Conservation (phyloP, 2,113 vertebrate genomes). For the Cavia porcellus region DNA sequence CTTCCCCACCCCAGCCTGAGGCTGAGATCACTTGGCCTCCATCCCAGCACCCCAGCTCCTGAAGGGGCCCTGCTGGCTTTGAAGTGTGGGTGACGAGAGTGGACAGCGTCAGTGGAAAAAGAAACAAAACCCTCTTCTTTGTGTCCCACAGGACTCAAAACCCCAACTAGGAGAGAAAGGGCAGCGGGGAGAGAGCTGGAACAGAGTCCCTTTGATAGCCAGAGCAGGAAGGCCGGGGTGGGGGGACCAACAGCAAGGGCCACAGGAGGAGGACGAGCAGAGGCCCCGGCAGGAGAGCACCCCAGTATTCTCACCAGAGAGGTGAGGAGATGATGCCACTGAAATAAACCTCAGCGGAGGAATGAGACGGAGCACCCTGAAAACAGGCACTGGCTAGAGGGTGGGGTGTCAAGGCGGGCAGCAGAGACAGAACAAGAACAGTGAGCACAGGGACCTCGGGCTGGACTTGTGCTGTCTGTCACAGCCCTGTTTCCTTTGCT, state of each 20-base stretch:
- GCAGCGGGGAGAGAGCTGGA: not conserved
- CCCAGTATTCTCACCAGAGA: constrained; percentile 37
- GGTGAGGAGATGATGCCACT: not conserved
- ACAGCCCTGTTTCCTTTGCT: not conserved
- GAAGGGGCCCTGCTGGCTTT: not conserved
- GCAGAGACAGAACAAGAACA: rapidly evolving
- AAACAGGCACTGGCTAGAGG: not conserved
- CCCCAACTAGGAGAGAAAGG: not conserved
- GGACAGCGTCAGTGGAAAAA: not conserved
- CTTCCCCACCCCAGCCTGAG: not conserved
- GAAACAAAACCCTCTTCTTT: constrained; percentile 43
- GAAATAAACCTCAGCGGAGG: not conserved
- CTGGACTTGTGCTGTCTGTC: rapidly evolving
- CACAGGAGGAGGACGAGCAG: not conserved
- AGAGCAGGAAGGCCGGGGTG: not conserved
- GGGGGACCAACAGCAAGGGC: constrained; percentile 26
- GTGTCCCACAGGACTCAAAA: not conserved
- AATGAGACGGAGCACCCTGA: not conserved
- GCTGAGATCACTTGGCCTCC: not conserved
- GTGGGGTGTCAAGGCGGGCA: rapidly evolving
- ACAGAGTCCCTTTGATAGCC: constrained; percentile 33
- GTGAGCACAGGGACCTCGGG: rapidly evolving
- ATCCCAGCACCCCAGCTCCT: not conserved
- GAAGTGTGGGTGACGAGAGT: not conserved
- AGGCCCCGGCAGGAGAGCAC: not conserved